phyloP scores from a whole-genome alignment of 1,140 invertebrate genomes.

The Lucilia sericata region DNA sequence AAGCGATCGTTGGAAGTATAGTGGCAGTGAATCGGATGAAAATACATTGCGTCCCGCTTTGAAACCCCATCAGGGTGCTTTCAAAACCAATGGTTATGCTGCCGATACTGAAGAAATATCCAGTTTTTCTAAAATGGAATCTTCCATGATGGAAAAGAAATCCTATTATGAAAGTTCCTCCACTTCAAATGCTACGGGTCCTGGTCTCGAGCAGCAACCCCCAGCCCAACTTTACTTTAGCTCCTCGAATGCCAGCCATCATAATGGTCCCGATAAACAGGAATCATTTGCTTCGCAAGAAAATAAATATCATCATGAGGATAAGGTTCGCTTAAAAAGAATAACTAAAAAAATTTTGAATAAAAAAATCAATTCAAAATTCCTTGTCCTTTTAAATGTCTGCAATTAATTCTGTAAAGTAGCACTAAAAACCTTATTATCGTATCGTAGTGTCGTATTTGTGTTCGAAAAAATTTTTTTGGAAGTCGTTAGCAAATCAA shows the following conservation, averaged over 20 bases:
- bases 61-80: constrained; percentile 60
- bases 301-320: constrained; percentile 55
- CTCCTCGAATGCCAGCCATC: neutral
- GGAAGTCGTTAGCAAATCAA: neutral
- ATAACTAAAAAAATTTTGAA: constrained; percentile 17
- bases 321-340: constrained; percentile 61
- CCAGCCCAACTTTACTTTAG: constrained; percentile 51
- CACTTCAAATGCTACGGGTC: constrained; percentile 19
- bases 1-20: constrained; percentile 79
- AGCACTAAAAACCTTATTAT: neutral
- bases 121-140: constrained; percentile 64
- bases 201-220: constrained; percentile 21
- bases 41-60: constrained; percentile 72
- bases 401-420: constrained; percentile 6
- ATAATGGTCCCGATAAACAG: constrained; percentile 42
- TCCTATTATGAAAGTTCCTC: constrained; percentile 36
- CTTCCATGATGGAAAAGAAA: constrained; percentile 37
- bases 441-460: too few relatives aligned
- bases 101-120: constrained; percentile 77
- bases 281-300: constrained; percentile 41
- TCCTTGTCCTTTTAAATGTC: neutral
- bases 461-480: neutral
- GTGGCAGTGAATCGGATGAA: constrained; percentile 77
- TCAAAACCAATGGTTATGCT: constrained; percentile 76
- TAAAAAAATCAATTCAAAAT: neutral